A percentile compares a stretch with the other conserved stretches of the same genome.
Conservation (phyloP, 2,888 invertebrate species). For the Hermaeophaga mercurialis region DNA sequence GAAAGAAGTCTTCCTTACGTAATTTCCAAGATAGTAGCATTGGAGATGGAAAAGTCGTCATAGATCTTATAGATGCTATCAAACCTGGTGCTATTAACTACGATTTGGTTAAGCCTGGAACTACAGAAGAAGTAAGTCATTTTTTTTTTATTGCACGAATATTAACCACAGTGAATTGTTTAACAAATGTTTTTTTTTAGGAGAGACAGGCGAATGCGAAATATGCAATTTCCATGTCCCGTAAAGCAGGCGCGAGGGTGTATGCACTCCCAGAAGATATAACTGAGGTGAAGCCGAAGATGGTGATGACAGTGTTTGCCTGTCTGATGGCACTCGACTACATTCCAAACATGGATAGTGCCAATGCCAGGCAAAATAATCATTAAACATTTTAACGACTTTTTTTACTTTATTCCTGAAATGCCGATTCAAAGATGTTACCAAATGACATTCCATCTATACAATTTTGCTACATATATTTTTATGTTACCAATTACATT, state of each 20-base stretch:
- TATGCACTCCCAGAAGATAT: conserved; percentile 99
- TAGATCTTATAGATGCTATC: conserved; percentile 96
- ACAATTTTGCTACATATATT: too few species aligned
- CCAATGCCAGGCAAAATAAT: conserved; percentile 21
- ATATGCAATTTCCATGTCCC: conserved; percentile 97
- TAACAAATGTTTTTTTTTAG: conserved; percentile 59
- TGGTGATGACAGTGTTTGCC: conserved; percentile 99
- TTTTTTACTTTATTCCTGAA: background rate
- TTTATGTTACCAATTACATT: too few species aligned
- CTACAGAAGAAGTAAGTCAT: conserved; percentile 73
- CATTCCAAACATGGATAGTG: conserved; percentile 81
- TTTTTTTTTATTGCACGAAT: too few species aligned
- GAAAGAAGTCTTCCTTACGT: conserved; percentile 74
- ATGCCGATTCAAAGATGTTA: background rate
- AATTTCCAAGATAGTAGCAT: conserved; percentile 90
- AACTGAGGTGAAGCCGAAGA: conserved; percentile 95
- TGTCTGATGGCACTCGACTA: conserved; percentile 98
- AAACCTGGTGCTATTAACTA: conserved; percentile 96
- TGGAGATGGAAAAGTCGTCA: conserved; percentile 86
- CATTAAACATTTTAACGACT: background rate
- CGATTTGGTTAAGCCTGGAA: conserved; percentile 81
- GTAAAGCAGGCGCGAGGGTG: conserved; percentile 96
- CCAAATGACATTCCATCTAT: background rate
- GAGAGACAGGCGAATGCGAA: conserved; percentile 97
- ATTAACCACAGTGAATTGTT: too few species aligned